Percentiles rank a stretch among this genome's conserved stretches.
phyloP scores from a whole-genome alignment of 2,888 invertebrate genomes.

The Leucozona laternaria region DNA sequence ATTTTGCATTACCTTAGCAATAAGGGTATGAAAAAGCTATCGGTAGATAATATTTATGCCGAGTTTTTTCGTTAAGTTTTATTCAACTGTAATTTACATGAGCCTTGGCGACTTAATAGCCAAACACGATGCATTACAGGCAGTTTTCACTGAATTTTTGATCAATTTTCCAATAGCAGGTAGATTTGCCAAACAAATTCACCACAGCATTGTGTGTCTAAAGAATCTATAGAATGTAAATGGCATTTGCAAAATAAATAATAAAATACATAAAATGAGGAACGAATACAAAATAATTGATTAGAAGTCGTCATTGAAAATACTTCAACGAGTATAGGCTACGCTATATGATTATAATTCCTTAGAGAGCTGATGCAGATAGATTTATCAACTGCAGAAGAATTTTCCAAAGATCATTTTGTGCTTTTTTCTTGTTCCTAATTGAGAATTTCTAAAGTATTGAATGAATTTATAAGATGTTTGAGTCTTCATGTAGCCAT shows the following conservation, averaged over 20 bases:
- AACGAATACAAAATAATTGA: conserved; percentile 20
- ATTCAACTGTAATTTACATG: too few species aligned
- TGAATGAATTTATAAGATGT: neutral
- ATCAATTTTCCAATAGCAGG: too few species aligned
- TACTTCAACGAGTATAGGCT: neutral
- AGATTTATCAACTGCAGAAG: conserved; percentile 21
- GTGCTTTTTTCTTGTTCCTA: neutral
- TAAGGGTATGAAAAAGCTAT: too few species aligned
- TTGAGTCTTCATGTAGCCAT: neutral
- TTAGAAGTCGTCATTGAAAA: conserved; percentile 6
- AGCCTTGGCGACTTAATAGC: too few species aligned
- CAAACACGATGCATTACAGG: too few species aligned
- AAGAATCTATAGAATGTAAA: neutral
- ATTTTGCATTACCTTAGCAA: too few species aligned
- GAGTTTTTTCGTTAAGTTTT: too few species aligned
- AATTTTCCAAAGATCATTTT: neutral
- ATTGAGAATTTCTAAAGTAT: neutral
- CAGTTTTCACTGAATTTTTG: too few species aligned
- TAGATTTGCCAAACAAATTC: neutral
- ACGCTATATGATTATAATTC: neutral
- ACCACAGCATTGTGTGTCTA: neutral
- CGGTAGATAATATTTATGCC: too few species aligned
- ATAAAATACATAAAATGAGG: neutral
- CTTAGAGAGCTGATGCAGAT: neutral
- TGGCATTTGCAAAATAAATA: neutral